Evolutionary conservation across 2,888 invertebrate species (phyloP).

Genomic region (Watsonalla binaria): DNA sequence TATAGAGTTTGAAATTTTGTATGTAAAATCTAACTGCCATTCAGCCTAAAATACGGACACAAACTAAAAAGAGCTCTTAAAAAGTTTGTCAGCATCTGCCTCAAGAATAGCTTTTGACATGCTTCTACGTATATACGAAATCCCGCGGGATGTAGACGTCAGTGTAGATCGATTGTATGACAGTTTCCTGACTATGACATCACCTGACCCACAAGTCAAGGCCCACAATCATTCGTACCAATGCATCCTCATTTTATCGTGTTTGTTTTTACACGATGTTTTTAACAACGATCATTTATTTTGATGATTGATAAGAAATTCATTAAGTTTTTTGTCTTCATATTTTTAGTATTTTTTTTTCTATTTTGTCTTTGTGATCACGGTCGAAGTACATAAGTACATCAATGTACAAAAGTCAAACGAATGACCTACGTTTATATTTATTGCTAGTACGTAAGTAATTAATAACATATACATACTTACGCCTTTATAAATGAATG

Average conservation of each 20-base stretch:
- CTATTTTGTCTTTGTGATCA: neutral
- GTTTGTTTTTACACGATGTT: conserved; percentile 19
- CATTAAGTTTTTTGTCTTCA: neutral
- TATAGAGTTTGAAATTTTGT: too few species aligned
- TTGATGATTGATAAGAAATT: conserved; percentile 2
- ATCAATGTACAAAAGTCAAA: neutral
- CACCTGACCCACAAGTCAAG: conserved; percentile 42
- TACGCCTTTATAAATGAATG: too few species aligned
- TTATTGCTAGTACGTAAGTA: too few species aligned
- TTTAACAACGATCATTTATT: conserved; percentile 9
- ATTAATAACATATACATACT: too few species aligned
- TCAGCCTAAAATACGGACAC: too few species aligned
- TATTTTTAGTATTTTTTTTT: neutral
- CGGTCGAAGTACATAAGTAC: neutral
- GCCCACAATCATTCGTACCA: conserved; percentile 17
- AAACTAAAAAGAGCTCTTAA: too few species aligned
- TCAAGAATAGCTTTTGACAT: too few species aligned
- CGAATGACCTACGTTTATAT: too few species aligned
- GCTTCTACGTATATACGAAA: too few species aligned
- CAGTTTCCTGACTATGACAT: conserved; percentile 45
- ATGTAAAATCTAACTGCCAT: too few species aligned
- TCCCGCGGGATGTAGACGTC: neutral
- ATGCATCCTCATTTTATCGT: conserved; percentile 16
- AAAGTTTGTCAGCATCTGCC: too few species aligned
- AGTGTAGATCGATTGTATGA: conserved; percentile 11